Base-by-base conservation (phyloP, 1,140 invertebrate species). In the Mya arenaria region DNA sequence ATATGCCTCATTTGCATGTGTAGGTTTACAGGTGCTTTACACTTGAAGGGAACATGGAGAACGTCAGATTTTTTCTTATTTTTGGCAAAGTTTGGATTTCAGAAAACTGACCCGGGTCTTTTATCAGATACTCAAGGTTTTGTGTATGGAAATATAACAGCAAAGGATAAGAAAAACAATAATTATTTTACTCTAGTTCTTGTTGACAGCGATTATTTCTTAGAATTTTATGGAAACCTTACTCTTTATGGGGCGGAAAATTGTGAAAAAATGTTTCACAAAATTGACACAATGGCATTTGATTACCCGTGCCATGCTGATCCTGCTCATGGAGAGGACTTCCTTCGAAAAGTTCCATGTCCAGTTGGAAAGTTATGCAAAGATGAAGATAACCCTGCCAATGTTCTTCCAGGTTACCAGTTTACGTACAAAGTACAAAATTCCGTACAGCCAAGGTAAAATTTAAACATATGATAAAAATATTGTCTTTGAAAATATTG, bases 381-480 rank as follows among this genome's bases (percentile, higher is more conserved):
- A 30, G 97, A 99, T 93, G 98, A 99, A 93, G 97, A 91, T 74
- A 94, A 95, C 71, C 95, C 96, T 17, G 94, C 94, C 90, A 97
- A 97, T 94, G 97, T 99, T 0, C 94, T 99, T 0, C 95, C 95
- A 86, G 95, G 95, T 66, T 95, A 96, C 92, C 98, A 99, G 92
- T 98, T 99, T 91, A 99, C 98, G 2, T 99, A 97, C 93, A 96
- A 96, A 66, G 96, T 99, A 81, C 95, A 97, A 89, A 96, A 99
- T 92, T 95, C 96, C 69, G 95, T 95, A 86, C 96, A 98, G 89
- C 97, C 98, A 73, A 96, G 97, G 96, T 97, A 94, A n/a, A n/a
- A n/a, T n/a, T n/a, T n/a, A n/a, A n/a, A n/a, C n/a, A n/a, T n/a
- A n/a, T n/a, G n/a, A n/a, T n/a, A n/a, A n/a, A n/a, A n/a, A n/a